These are phyloP conservation scores for Garrulus glandarius DNA, from an alignment of 2,797 vertebrate genomes.

Conservation along the genomic window DNA sequence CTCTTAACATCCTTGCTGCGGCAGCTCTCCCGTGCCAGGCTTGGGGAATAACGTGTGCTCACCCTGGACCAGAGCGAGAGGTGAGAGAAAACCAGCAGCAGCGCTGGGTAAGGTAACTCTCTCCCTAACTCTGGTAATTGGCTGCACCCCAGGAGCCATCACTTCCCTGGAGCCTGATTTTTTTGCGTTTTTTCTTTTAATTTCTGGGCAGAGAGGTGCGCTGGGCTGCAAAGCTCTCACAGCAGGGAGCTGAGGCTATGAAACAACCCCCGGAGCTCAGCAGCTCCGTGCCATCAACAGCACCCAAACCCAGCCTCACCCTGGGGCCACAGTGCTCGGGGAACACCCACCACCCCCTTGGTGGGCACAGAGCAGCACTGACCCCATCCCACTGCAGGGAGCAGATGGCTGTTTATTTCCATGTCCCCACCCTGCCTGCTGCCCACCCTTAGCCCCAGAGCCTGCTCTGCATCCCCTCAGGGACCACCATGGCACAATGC, in stretches of 20 bases:
- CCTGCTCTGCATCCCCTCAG: rapidly evolving
- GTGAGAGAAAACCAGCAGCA: not conserved
- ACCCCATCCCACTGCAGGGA: not conserved
- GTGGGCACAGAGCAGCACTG: not conserved
- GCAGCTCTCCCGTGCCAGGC: not conserved
- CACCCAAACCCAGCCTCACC: not conserved
- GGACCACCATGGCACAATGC: not conserved
- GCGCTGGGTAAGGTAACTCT: not conserved
- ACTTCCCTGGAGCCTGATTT: not conserved
- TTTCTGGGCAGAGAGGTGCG: rapidly evolving
- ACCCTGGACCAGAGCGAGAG: not conserved
- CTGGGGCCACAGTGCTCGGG: not conserved
- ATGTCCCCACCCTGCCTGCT: not conserved
- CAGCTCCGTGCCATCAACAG: not conserved
- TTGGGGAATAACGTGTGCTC: not conserved
- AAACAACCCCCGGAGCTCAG: not conserved
- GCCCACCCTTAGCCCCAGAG: not conserved
- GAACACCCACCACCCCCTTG: rapidly evolving
- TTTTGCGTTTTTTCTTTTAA: not conserved
- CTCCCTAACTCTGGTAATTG: not conserved
- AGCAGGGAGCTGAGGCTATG: not conserved
- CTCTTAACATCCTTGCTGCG: not conserved
- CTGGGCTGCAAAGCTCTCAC: not conserved
- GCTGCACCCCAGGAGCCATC: not conserved
- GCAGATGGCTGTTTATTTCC: not conserved